Evolutionary conservation across 2,888 invertebrate species (phyloP), one percentile per base, ranked within the genome.

Genomic region (Lasioglossum morio): DNA sequence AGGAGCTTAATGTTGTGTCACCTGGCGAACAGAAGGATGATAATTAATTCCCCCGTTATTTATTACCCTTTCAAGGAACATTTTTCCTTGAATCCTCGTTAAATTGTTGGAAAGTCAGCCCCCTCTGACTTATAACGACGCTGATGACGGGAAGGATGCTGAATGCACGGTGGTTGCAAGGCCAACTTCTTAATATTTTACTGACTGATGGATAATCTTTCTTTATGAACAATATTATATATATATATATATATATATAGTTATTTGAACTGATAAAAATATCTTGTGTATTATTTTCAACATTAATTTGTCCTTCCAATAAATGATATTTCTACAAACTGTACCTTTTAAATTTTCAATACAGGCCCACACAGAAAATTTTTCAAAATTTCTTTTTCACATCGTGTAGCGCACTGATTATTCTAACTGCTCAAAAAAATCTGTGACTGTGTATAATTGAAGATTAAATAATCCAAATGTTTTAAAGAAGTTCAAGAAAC

Each of bases 41-140:
- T 82, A 79, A 82, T 82, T 80, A 82, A 82, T 82, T 80, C 40
- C 30, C 19, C 23, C 53, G 43, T 80, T 80, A 82, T 82, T 79
- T 66, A 73, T 82, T 69, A 57, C 40, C 66, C 30, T 53, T 53
- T 34, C 53, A 46, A 43, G 37, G n/a, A 48, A 3, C 10, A 19
- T 69, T 69, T 63, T n/a, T 30, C 30, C 72, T 37, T 53, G 30
- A 53, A 34, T 53, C 53, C 30, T 40, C 23, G 53, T 30, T 63
- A 48, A 23, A 30, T 30, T 66, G 16, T 72, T 53, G n/a, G 40
- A 48, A 19, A 23, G 57, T 16, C 48, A 23, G 34, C 34, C 37
- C 23, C 37, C 34, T 69, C 10, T 69, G 34, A 34, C 69, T 34
- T 23, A 23, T 34, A 37, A 69, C 69, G 37, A 34, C 69, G 69